phyloP scores from a whole-genome alignment of 1,140 invertebrate genomes.

The Episyrphus balteatus region DNA sequence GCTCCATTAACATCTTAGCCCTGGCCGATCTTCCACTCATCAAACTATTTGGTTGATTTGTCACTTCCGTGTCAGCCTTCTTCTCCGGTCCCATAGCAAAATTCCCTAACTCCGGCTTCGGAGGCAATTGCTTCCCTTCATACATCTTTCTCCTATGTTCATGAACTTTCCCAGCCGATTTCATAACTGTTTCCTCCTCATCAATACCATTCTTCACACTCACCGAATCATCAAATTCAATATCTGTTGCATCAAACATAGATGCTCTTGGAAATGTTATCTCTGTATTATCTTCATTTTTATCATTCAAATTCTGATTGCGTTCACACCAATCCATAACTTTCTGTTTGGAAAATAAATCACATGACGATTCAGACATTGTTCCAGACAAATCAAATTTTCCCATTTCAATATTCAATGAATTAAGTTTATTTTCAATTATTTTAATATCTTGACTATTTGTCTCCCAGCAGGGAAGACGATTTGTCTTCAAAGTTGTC shows the following conservation, averaged over 20 bases:
- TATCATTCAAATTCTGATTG: conserved; percentile 2
- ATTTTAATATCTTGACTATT: conserved; percentile 8
- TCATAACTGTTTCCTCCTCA: no score
- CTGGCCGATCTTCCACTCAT: no score
- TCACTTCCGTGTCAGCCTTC: no score
- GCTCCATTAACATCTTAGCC: no score
- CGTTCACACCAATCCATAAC: conserved; percentile 7
- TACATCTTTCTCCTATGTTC: no score
- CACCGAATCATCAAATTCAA: conserved; percentile 9
- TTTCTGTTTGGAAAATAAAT: conserved; percentile 6
- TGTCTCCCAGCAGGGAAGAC: conserved; percentile 4
- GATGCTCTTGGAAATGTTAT: no score
- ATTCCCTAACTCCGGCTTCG: no score
- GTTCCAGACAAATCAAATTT: background rate
- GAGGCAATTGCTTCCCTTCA: no score
- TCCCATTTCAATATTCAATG: background rate
- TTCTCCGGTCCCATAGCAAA: no score
- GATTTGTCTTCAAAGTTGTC: background rate
- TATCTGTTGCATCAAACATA: background rate
- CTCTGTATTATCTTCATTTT: background rate
- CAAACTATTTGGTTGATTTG: no score
- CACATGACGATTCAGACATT: background rate
- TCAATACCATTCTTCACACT: background rate
- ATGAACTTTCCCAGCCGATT: no score
- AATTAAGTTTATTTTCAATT: conserved; percentile 2